These are phyloP conservation scores for Cichlasoma orientale DNA, from an alignment of 2,797 vertebrate species.

Conservation along the genomic window DNA sequence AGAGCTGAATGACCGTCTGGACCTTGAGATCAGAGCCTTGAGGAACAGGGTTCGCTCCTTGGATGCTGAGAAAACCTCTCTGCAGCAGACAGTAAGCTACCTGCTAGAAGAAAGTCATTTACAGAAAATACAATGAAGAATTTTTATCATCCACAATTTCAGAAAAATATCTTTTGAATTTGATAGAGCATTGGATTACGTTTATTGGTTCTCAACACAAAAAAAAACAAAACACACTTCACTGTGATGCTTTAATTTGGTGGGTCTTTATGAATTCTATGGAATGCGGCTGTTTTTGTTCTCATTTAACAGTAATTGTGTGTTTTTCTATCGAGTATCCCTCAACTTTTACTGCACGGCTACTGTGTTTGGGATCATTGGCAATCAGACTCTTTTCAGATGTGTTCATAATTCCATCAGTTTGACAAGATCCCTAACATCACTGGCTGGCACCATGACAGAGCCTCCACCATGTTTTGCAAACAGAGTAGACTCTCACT, in stretches of 20 bases:
- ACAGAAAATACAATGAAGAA: not conserved
- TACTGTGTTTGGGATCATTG: too few relatives aligned
- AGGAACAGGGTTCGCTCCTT: constrained; percentile 76
- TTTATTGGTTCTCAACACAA: not conserved
- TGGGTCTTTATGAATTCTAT: not conserved
- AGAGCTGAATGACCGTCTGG: constrained; percentile 80
- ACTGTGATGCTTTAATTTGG: not conserved
- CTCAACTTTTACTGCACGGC: too few relatives aligned
- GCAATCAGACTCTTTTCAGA: too few relatives aligned
- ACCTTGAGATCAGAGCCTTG: constrained; percentile 83
- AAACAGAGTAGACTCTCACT: too few relatives aligned
- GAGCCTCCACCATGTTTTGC: too few relatives aligned
- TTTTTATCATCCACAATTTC: not conserved
- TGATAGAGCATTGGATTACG: not conserved
- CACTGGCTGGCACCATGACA: too few relatives aligned
- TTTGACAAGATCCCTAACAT: too few relatives aligned
- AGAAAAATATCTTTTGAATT: not conserved
- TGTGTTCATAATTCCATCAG: too few relatives aligned
- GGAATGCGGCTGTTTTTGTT: not conserved
- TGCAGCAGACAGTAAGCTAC: constrained; percentile 77
- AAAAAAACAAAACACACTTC: not conserved
- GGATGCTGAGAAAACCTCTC: constrained; percentile 78
- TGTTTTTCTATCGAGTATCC: too few relatives aligned
- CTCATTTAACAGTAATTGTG: not conserved
- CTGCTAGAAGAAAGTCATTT: not conserved